These are phyloP conservation scores for Abrostola tripartita DNA, from an alignment of 2,888 invertebrate species.

Conservation along the genomic window DNA sequence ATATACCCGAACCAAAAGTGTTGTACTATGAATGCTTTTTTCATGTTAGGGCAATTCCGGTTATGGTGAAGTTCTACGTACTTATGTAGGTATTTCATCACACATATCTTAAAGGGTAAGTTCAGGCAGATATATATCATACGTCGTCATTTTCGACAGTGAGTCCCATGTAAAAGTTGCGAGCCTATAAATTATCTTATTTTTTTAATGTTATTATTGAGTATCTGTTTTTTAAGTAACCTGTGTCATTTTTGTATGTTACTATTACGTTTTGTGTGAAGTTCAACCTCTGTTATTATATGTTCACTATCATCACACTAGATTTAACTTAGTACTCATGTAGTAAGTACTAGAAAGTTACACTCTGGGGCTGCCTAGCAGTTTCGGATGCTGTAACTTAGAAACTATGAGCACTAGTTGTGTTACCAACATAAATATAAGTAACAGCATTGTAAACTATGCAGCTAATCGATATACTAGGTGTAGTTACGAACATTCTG, in stretches of 20 bases:
- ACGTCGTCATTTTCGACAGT: too few relatives aligned
- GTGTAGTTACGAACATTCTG: not conserved
- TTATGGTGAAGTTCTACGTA: too few relatives aligned
- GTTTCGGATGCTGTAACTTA: constrained; percentile 44
- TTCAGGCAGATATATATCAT: too few relatives aligned
- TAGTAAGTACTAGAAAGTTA: constrained; percentile 44
- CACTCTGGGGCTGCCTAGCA: constrained; percentile 41
- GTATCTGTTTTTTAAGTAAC: not conserved
- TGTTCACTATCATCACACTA: constrained; percentile 4
- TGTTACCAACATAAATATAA: constrained; percentile 40
- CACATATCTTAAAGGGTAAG: too few relatives aligned
- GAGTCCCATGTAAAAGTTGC: too few relatives aligned
- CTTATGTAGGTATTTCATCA: too few relatives aligned
- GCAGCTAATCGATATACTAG: constrained; percentile 25
- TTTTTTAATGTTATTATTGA: not conserved
- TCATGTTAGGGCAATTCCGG: too few relatives aligned
- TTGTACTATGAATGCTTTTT: too few relatives aligned
- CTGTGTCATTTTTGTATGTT: not conserved
- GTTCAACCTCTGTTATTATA: not conserved
- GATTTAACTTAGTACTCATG: constrained; percentile 24
- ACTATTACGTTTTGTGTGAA: not conserved
- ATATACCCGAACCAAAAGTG: too few relatives aligned
- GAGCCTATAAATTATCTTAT: too few relatives aligned
- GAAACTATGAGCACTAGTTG: constrained; percentile 42
- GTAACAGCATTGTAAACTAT: constrained; percentile 20